Percentiles rank a stretch among this genome's conserved stretches.
Evolutionary conservation across 2,113 vertebrate genomes (phyloP).

Genomic region (Phrynocephalus versicolor): DNA sequence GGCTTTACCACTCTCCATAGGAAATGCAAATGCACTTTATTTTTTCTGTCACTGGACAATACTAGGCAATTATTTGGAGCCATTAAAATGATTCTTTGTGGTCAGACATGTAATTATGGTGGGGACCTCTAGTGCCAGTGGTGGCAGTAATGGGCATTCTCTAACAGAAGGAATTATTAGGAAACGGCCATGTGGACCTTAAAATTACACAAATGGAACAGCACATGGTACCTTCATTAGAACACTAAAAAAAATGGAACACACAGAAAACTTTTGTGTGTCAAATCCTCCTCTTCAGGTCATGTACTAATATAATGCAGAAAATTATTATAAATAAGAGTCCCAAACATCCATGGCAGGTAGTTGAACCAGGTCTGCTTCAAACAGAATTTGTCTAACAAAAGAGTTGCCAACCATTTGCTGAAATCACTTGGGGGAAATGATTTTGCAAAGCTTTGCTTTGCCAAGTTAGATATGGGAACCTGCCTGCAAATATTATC

Average conservation of each 20-base stretch:
- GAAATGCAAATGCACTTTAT: constrained; percentile 23
- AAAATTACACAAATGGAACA: too few species aligned
- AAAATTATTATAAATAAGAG: too few species aligned
- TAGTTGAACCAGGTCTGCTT: too few species aligned
- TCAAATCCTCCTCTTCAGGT: too few species aligned
- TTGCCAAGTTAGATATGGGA: rapidly evolving
- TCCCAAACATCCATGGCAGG: too few species aligned
- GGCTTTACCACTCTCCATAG: not conserved
- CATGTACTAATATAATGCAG: too few species aligned
- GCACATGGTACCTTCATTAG: too few species aligned
- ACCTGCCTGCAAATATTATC: not conserved
- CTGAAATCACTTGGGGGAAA: not conserved
- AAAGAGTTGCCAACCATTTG: too few species aligned
- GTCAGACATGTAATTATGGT: constrained; percentile 4
- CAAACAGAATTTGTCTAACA: too few species aligned
- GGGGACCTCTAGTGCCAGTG: not conserved
- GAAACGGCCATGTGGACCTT: too few species aligned
- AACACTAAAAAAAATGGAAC: too few species aligned
- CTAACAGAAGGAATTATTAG: rapidly evolving
- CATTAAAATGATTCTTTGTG: constrained; percentile 8
- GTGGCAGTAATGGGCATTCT: rapidly evolving
- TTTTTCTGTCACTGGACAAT: constrained; percentile 29
- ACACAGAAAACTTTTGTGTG: too few species aligned
- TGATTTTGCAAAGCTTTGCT: not conserved
- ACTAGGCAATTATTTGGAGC: constrained; percentile 16